These are phyloP conservation scores for Myotis daubentonii DNA, from an alignment of 2,797 vertebrate species.

Conservation along the genomic window DNA sequence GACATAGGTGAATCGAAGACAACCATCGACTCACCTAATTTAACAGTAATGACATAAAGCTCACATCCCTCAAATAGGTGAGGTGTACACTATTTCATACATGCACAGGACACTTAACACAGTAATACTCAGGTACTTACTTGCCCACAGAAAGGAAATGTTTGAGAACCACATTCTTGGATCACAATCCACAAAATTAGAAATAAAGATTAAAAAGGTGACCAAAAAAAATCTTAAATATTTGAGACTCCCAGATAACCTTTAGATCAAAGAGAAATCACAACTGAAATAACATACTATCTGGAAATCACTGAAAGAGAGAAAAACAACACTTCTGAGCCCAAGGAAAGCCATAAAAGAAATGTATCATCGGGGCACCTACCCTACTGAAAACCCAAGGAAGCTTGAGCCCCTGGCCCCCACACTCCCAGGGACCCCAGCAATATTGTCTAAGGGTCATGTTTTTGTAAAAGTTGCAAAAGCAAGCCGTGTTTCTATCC, in stretches of 20 bases:
- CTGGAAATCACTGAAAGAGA: slow-evolving; percentile 4
- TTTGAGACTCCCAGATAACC: slow-evolving; percentile 17
- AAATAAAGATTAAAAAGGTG: background rate
- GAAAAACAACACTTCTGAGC: background rate
- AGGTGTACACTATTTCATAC: background rate
- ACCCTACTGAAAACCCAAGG: background rate
- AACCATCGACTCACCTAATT: background rate
- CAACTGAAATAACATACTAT: slow-evolving; percentile 46
- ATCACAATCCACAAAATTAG: background rate
- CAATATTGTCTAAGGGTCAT: background rate
- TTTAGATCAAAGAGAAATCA: slow-evolving; percentile 49
- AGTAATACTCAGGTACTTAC: background rate
- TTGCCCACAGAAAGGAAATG: background rate
- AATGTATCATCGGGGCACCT: background rate
- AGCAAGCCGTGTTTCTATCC: background rate
- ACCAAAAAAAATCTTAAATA: background rate
- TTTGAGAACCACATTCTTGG: slow-evolving; percentile 33
- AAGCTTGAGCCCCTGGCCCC: background rate
- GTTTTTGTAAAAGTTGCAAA: background rate
- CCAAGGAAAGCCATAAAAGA: background rate
- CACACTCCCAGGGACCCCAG: background rate
- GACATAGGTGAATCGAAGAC: fast-evolving
- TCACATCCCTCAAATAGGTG: background rate
- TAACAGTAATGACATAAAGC: background rate
- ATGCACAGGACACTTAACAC: background rate